These are phyloP conservation scores for Cataglyphis albicans DNA, from an alignment of 2,888 invertebrate species.

Conservation along the genomic window DNA sequence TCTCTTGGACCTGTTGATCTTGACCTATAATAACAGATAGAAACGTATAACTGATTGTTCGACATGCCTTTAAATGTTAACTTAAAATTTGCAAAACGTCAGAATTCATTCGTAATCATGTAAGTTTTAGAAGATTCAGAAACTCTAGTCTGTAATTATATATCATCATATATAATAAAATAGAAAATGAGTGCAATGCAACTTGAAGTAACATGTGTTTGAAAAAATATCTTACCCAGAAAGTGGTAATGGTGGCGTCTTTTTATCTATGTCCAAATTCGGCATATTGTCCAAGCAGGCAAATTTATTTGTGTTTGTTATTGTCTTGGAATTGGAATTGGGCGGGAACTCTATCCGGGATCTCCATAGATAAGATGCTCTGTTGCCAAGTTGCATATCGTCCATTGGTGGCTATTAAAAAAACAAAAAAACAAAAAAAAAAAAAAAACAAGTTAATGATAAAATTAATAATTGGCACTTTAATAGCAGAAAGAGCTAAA, in stretches of 20 bases:
- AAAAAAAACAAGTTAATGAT: not conserved
- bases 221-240: conserved; percentile 77
- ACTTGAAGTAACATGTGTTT: not conserved
- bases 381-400: conserved; percentile 86
- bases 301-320: conserved; percentile 86
- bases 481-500: not conserved
- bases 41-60: conserved; percentile 20
- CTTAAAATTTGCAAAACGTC: conserved; percentile 13
- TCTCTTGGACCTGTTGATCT: conserved; percentile 83
- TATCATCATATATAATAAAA: conserved; percentile 64
- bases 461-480: conserved; percentile 17
- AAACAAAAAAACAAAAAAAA: conserved; percentile 38
- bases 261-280: conserved; percentile 82
- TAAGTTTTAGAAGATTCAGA: conserved; percentile 79
- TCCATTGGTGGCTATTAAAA: conserved; percentile 84
- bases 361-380: conserved; percentile 82
- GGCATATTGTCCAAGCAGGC: conserved; percentile 86
- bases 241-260: conserved; percentile 77
- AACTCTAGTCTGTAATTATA: conserved; percentile 81
- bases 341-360: conserved; percentile 46
- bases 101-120: conserved; percentile 65
- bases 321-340: conserved; percentile 75
- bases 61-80: not conserved
- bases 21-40: conserved; percentile 75
- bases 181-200: not conserved